Evolutionary conservation across 2,888 invertebrate genomes (phyloP).

Genomic region (Omphaloscelis lunosa): DNA sequence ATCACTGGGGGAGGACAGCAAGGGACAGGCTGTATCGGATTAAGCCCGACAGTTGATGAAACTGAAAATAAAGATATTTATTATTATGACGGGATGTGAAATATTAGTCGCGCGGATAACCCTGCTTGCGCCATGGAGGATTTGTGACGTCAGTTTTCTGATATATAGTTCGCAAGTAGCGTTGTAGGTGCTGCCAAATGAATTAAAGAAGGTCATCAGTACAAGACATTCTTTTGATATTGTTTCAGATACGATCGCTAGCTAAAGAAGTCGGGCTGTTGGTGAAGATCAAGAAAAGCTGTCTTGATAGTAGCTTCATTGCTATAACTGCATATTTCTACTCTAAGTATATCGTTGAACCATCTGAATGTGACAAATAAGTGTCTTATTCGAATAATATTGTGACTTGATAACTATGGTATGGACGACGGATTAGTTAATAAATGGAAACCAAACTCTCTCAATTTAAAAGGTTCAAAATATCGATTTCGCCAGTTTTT

Average conservation of each 20-base stretch:
- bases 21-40: too few species aligned
- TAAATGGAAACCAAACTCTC: constrained; percentile 8
- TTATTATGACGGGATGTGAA: too few species aligned
- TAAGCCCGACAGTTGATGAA: too few species aligned
- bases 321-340: constrained; percentile 98
- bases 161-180: too few species aligned
- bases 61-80: too few species aligned
- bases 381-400: constrained; percentile 9
- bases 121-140: too few species aligned
- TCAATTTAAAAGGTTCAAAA: neutral
- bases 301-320: constrained; percentile 95
- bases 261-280: constrained; percentile 92
- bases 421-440: constrained; percentile 16
- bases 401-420: constrained; percentile 17
- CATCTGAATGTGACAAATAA: constrained; percentile 14
- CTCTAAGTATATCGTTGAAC: constrained; percentile 77
- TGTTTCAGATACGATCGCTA: constrained; percentile 93
- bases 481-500: neutral
- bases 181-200: too few species aligned
- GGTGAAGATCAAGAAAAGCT: constrained; percentile 98
- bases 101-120: too few species aligned
- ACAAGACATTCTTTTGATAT: constrained; percentile 37
- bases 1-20: too few species aligned
- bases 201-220: neutral
- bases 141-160: too few species aligned